Evolutionary conservation across 2,888 invertebrate species (phyloP).

Genomic region (Celastrina argiolus): DNA sequence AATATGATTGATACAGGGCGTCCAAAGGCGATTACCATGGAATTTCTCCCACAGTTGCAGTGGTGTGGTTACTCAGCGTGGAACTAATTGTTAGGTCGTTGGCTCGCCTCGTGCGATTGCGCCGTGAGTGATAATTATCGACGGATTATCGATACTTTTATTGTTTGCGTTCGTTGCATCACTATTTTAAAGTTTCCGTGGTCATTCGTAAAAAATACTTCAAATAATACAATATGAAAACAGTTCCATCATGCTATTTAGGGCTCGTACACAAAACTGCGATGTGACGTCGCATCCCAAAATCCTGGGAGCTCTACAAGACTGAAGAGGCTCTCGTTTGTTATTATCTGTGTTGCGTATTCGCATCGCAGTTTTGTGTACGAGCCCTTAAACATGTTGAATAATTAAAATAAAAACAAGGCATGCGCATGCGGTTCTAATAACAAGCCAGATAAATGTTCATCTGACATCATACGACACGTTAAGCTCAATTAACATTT

Average conservation of each 20-base stretch:
- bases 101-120: constrained; percentile 28
- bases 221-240: not conserved
- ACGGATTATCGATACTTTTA: constrained; percentile 31
- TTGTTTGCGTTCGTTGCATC: constrained; percentile 24
- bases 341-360: no score
- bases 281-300: no score
- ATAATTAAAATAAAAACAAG: no score
- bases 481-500: constrained; percentile 3
- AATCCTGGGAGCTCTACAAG: no score
- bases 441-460: not conserved
- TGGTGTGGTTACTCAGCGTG: constrained; percentile 35
- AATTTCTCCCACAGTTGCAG: constrained; percentile 40
- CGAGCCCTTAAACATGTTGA: no score
- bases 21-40: constrained; percentile 27
- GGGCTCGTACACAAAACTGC: no score
- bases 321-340: no score
- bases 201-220: not conserved
- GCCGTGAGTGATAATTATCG: constrained; percentile 30
- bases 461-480: not conserved
- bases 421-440: not conserved
- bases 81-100: constrained; percentile 39
- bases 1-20: constrained; percentile 31
- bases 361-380: no score
- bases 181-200: constrained; percentile 20
- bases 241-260: no score